phyloP scores from a whole-genome alignment of 2,113 vertebrate species.

The Candoia aspera region DNA sequence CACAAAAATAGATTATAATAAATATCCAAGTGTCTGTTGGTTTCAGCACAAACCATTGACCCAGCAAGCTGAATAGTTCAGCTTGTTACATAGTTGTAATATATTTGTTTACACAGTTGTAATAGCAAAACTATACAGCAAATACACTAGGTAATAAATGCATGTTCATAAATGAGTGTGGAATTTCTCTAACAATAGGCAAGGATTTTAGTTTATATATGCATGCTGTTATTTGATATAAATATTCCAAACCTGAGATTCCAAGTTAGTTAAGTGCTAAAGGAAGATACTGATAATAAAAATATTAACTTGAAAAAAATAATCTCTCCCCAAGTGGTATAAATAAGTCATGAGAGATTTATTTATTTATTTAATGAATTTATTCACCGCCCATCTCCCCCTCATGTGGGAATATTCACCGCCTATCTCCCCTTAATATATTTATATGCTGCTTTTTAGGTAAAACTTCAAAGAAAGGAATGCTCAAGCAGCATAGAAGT shows the following conservation, averaged over 20 bases:
- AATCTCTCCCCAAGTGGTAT: not conserved
- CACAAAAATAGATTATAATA: conserved; percentile 18
- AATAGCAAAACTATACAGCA: not conserved
- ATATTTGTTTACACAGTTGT: conserved; percentile 28
- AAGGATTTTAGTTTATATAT: conserved; percentile 22
- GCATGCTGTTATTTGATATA: not conserved
- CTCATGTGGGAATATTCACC: too few species aligned
- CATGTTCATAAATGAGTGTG: conserved; percentile 1
- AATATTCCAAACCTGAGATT: not conserved
- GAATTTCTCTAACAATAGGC: accelerated
- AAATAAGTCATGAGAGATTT: not conserved
- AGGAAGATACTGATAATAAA: conserved; percentile 12
- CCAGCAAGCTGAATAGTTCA: not conserved
- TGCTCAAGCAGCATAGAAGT: not conserved
- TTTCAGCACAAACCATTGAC: conserved; percentile 22
- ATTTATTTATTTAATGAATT: too few species aligned
- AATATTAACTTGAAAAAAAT: not conserved
- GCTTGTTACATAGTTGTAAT: too few species aligned
- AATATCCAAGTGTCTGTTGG: not conserved
- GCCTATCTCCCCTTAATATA: too few species aligned
- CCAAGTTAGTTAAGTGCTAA: conserved; percentile 24
- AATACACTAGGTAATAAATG: not conserved
- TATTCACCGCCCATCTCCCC: too few species aligned
- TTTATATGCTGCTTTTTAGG: not conserved
- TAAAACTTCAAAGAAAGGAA: not conserved